Base-by-base conservation (phyloP, 2,797 vertebrate genomes). In the Coregonus sp. region DNA sequence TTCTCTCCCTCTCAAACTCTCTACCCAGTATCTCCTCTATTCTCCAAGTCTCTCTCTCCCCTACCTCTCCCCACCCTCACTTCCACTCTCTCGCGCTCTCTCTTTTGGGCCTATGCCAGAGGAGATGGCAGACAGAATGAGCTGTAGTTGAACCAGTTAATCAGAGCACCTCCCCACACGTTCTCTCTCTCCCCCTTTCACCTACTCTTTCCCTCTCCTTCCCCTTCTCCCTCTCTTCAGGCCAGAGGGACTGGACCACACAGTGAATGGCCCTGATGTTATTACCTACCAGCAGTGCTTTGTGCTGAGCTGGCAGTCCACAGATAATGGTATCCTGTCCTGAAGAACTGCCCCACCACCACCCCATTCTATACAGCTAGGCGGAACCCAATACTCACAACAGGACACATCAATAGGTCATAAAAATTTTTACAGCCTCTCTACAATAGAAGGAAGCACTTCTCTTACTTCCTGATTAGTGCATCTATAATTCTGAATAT, bases 251-350 rank as follows among this genome's bases (percentile, higher is more conserved):
- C 25, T 14, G 14, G 16, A 47, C 11, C 25, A 67, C 65, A 31
- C 25, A 31, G 12, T 67, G 14, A 66, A 66, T 25, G 40, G 65
- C 70, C 72, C 51, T 59, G 70, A 73, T 66, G 76, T 66, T 40
- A n/a, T 15, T 73, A 20, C 18, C 50, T 4, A 59, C 56, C 47
- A 33, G 74, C 31, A 51, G 20, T 59, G 12, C 69, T 74, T 37
- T 54, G 16, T 68, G 76, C n/a, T 11, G 50, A 72, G 73, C 54
- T 74, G 25, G 51, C 73, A 15, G 50, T 66, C 69, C 50, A 18
- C 35, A 63, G n/a, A 37, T 25, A 40, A 11, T 20, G 14, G 3
- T 70, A 2, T 50, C 37, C 40, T 12, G 40, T 12, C 40, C 69
- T 33, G 5, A 11, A 20, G n/a, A 7, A 20, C 37, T 70, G 7